phyloP scores from a whole-genome alignment of 1,140 invertebrate genomes.

The Rhizoglyphus robini region DNA sequence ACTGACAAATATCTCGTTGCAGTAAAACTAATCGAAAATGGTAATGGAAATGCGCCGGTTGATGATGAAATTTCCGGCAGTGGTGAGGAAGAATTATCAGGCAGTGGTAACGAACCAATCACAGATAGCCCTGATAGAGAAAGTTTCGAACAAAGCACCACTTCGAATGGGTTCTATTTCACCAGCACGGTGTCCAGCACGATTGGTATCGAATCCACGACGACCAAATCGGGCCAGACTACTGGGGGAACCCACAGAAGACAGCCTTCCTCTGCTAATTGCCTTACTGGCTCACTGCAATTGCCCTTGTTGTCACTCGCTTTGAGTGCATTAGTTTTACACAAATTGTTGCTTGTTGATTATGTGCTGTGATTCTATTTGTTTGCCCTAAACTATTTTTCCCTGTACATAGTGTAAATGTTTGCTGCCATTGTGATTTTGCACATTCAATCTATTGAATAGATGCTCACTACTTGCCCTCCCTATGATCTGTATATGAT shows the following conservation, averaged over 20 bases:
- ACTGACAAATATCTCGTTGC: not conserved
- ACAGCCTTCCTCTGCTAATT: not conserved
- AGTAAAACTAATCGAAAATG: not conserved
- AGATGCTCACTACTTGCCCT: not conserved
- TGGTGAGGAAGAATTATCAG: conserved; percentile 6
- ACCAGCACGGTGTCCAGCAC: not conserved
- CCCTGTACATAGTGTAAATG: conserved; percentile 6
- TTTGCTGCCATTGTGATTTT: conserved; percentile 1
- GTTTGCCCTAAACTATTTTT: not conserved
- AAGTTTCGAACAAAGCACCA: not conserved
- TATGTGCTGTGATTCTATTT: conserved; percentile 6
- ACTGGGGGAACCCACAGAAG: not conserved
- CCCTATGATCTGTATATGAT: not conserved
- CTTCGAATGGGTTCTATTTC: not conserved
- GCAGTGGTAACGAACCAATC: not conserved
- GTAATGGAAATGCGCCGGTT: conserved; percentile 1
- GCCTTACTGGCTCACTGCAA: not conserved
- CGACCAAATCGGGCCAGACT: not conserved
- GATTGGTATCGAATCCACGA: not conserved
- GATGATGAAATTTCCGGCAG: conserved; percentile 13
- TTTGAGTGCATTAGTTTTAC: not conserved
- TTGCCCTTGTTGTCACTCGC: not conserved
- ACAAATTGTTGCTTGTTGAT: not conserved
- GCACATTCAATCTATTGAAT: not conserved
- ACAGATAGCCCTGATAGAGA: not conserved